Evolutionary conservation across 2,797 vertebrate genomes (phyloP), one percentile per base, ranked within the genome.

Genomic region (Macroramphosus scolopax): DNA sequence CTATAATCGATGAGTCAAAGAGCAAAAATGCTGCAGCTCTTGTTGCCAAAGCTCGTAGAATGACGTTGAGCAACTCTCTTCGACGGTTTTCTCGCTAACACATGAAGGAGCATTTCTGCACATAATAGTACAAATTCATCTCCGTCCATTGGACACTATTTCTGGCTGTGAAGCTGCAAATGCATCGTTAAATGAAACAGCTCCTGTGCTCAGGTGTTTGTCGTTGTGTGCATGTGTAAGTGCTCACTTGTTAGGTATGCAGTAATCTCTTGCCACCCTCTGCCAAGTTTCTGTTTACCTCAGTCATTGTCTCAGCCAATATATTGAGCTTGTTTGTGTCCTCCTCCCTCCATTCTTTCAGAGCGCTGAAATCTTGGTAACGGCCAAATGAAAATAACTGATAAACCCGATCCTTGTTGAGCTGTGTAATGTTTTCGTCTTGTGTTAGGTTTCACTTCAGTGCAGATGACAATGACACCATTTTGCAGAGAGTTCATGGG

Each of bases 241-340:
- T 15, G 33, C 56, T 68, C 41, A 32, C 41, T n/a, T 28, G 36
- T 16, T 22, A 74, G 78, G 83, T 82, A 85, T 88, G 75, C 69
- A 44, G 57, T 82, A 87, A 88, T 87, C 84, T 75, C 51, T 66
- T 57, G 35, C 46, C 42, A 16, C 44, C 46, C 67, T 41, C 59
- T 74, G 86, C 87, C 90, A 89, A 85, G 89, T 91, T 89, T 91
- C 90, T 90, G 87, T 90, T 91, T 90, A 87, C 84, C 29, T 55
- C 77, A 44, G 32, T 78, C 66, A 72, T 75, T 47, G 17, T 69
- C 68, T 78, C 67, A 75, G 67, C 74, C 17, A 76, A 75, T 85
- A 75, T 74, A 71, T 63, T 68, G 24, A 43, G 38, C 63, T 73
- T 85, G 78, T 88, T 85, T 85, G 79, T 78, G 61, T 76, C 77